phyloP scores from a whole-genome alignment of 2,797 vertebrate genomes.

The Sitta carolinensis region DNA sequence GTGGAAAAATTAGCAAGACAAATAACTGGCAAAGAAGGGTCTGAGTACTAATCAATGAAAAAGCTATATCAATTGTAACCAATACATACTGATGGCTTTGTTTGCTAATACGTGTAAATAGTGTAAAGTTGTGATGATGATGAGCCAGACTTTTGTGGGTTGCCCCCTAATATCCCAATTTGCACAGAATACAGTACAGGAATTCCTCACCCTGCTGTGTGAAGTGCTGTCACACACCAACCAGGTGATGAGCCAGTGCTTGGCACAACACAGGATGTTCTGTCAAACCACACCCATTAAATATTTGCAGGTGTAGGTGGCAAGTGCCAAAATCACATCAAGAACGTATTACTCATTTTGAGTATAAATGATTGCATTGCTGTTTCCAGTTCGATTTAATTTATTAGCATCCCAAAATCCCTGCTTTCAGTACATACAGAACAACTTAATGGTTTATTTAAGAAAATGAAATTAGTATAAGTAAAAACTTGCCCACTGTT shows the following conservation, averaged over 20 bases:
- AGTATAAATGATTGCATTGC: background rate
- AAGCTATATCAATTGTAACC: background rate
- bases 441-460: background rate
- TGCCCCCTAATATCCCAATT: background rate
- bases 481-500: background rate
- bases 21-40: background rate
- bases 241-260: background rate
- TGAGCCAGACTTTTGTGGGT: background rate
- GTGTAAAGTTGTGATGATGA: background rate
- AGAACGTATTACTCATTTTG: background rate
- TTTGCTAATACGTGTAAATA: background rate
- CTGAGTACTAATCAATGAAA: background rate
- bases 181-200: background rate
- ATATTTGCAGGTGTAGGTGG: background rate
- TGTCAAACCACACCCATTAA: background rate
- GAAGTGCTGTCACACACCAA: background rate
- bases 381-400: background rate
- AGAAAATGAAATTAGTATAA: background rate
- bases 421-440: background rate
- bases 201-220: background rate
- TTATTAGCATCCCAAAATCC: constrained; percentile 17
- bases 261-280: background rate
- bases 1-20: background rate
- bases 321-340: background rate
- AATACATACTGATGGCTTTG: background rate